Conservation (phyloP, 1,140 invertebrate species). For the Frieseomelitta varia region DNA sequence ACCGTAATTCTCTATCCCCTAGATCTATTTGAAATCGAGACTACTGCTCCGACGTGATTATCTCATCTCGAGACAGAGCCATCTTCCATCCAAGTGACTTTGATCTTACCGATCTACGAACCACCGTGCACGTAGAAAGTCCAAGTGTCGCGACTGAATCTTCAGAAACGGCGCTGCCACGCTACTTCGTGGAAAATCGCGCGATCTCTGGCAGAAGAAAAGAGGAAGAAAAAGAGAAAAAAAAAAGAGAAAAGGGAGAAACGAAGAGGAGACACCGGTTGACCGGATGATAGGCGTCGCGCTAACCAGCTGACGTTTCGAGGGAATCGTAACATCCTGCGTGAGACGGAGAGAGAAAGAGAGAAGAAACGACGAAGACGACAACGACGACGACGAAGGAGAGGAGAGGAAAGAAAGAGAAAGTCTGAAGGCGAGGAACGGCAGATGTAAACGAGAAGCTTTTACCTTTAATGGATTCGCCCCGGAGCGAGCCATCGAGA, state of each 20-base stretch:
- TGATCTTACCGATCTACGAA: no score
- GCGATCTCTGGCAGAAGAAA: no score
- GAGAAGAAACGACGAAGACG: neutral
- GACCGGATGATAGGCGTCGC: slow-evolving; percentile 17
- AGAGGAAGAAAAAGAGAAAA: neutral
- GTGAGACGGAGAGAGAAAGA: neutral
- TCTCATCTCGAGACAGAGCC: no score
- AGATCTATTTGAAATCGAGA: no score
- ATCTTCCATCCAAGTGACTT: no score
- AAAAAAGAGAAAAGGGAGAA: neutral
- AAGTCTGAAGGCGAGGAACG: slow-evolving; percentile 41
- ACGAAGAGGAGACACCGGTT: neutral
- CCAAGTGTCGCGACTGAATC: no score
- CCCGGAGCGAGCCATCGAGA: slow-evolving; percentile 62
- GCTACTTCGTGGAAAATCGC: neutral
- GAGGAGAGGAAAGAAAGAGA: slow-evolving; percentile 28
- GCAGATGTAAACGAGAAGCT: slow-evolving; percentile 69
- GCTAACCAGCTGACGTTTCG: slow-evolving; percentile 63
- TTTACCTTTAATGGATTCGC: slow-evolving; percentile 69
- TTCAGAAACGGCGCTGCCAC: no score
- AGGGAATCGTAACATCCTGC: slow-evolving; percentile 33
- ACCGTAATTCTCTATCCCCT: no score
- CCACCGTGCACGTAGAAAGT: no score
- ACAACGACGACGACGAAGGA: neutral
- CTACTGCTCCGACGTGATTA: no score